Percentiles rank a stretch among this genome's conserved stretches.
These are phyloP conservation scores for Hyaena hyaena DNA, from an alignment of 2,113 vertebrate species.

Conservation along the genomic window DNA sequence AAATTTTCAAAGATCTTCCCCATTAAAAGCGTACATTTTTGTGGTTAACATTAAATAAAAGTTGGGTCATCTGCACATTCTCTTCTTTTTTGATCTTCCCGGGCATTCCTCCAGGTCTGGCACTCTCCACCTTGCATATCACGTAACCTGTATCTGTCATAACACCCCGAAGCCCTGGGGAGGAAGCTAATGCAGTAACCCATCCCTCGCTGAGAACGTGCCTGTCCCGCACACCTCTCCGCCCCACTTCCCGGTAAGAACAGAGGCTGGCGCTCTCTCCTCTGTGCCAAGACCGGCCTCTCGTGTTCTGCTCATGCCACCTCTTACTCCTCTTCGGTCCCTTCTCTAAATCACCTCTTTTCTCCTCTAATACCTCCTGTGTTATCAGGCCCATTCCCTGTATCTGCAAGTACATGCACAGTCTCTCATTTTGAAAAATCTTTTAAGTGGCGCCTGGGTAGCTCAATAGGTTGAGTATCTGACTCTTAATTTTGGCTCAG, in stretches of 20 bases:
- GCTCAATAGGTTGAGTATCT: too few species aligned
- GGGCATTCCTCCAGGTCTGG: neutral
- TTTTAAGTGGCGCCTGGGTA: too few species aligned
- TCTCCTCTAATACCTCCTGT: neutral
- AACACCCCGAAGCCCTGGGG: rapidly evolving
- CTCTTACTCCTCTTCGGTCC: neutral
- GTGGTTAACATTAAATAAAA: neutral
- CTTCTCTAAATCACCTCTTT: neutral
- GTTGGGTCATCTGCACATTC: neutral
- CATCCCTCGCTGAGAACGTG: rapidly evolving
- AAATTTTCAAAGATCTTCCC: neutral
- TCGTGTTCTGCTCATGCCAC: neutral
- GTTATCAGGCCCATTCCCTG: neutral
- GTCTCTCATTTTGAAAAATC: neutral
- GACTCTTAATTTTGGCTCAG: too few species aligned
- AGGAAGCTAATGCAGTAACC: neutral
- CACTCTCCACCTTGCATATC: too few species aligned
- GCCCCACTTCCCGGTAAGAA: neutral
- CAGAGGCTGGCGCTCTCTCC: rapidly evolving
- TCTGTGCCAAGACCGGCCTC: neutral
- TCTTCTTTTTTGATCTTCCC: neutral
- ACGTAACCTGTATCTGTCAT: rapidly evolving
- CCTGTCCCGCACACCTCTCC: rapidly evolving
- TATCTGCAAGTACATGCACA: neutral
- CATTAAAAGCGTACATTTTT: neutral